Percentiles rank a stretch among this genome's conserved stretches.
Conservation (phyloP, 2,797 vertebrate genomes). For the Falco berigora region DNA sequence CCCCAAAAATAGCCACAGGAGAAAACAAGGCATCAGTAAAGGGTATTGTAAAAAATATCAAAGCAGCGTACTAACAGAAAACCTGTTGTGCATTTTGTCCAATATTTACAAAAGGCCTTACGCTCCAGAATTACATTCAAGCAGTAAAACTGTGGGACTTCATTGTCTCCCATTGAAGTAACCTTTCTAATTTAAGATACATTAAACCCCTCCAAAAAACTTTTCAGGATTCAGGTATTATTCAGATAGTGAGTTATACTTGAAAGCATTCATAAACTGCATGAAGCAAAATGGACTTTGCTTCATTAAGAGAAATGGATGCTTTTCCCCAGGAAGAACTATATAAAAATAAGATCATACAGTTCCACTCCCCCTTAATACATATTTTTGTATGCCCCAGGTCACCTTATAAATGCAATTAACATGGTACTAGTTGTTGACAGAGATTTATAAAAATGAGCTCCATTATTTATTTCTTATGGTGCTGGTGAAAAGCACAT, state of each 20-base stretch:
- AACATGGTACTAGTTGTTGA: not conserved
- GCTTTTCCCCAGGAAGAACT: not conserved
- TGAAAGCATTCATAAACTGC: not conserved
- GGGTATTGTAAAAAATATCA: not conserved
- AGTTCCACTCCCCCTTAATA: not conserved
- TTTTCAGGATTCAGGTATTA: not conserved
- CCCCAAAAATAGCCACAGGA: not conserved
- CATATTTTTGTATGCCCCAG: not conserved
- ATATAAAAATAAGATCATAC: not conserved
- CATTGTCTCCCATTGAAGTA: not conserved
- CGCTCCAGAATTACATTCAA: not conserved
- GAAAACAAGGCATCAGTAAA: constrained; percentile 1
- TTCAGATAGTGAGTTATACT: not conserved
- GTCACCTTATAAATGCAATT: not conserved
- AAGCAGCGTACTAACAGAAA: not conserved
- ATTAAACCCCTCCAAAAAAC: not conserved
- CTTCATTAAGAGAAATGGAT: not conserved
- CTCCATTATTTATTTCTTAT: not conserved
- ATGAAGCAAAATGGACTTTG: not conserved
- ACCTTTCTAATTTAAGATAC: not conserved
- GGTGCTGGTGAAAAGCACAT: not conserved
- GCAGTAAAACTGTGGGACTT: not conserved
- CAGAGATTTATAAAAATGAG: not conserved
- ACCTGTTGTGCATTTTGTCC: not conserved
- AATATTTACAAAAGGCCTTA: not conserved